Conservation (phyloP, 2,888 invertebrate genomes). For the Piscicola geometra region DNA sequence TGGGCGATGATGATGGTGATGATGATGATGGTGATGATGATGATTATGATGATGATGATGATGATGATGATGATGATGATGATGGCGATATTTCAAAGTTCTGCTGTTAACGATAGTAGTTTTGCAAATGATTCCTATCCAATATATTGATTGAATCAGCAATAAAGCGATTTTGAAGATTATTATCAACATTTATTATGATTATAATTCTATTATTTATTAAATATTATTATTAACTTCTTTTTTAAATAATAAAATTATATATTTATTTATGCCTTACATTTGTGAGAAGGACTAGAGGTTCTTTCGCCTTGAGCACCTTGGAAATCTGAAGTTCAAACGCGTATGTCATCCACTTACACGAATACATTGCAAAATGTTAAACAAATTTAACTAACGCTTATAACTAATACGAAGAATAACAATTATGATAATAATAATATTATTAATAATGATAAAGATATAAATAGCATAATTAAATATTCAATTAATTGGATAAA, state of each 20-base stretch:
- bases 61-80: constrained; percentile 12
- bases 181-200: too few relatives aligned
- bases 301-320: constrained; percentile 61
- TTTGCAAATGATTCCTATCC: too few relatives aligned
- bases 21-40: neutral
- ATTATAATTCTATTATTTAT: too few relatives aligned
- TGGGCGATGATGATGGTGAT: neutral
- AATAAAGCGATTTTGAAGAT: too few relatives aligned
- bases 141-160: too few relatives aligned
- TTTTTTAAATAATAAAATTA: neutral
- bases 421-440: neutral
- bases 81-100: too few relatives aligned
- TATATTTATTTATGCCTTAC: constrained; percentile 60
- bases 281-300: constrained; percentile 62
- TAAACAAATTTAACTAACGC: too few relatives aligned
- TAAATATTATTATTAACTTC: too few relatives aligned
- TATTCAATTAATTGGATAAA: too few relatives aligned
- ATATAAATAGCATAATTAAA: neutral
- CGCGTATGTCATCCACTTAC: neutral
- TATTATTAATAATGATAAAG: neutral
- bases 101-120: too few relatives aligned
- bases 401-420: too few relatives aligned
- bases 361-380: too few relatives aligned
- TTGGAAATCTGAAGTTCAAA: constrained; percentile 36
- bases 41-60: constrained; percentile 1